phyloP scores from a whole-genome alignment of 2,888 invertebrate species.

The Sinelater perroti region DNA sequence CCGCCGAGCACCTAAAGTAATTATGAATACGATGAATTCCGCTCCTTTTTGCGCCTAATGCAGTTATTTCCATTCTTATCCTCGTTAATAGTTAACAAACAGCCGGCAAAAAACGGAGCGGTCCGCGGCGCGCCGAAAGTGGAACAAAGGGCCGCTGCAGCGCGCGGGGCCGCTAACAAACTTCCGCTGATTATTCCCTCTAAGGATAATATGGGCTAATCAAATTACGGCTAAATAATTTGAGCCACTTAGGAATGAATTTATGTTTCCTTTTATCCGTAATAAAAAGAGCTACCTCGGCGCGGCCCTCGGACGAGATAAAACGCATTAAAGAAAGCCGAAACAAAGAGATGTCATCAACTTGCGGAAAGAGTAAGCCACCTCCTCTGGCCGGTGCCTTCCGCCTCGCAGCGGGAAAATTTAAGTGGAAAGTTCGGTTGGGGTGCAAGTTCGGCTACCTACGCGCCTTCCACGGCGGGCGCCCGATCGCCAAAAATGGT shows the following conservation, averaged over 20 bases:
- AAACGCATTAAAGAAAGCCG: constrained; percentile 54
- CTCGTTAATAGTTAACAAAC: constrained; percentile 45
- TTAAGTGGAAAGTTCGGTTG: constrained; percentile 59
- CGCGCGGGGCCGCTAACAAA: constrained; percentile 37
- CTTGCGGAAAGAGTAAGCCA: constrained; percentile 51
- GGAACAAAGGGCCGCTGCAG: constrained; percentile 36
- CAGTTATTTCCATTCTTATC: constrained; percentile 50
- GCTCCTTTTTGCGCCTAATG: constrained; percentile 56
- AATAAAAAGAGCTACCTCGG: constrained; percentile 50
- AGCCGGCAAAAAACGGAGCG: constrained; percentile 31
- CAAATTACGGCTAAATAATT: constrained; percentile 53
- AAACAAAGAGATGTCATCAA: constrained; percentile 57
- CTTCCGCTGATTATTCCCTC: constrained; percentile 42
- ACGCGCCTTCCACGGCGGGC: background rate
- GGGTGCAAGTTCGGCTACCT: constrained; percentile 39
- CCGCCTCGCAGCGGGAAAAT: constrained; percentile 48
- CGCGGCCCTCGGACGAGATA: constrained; percentile 48
- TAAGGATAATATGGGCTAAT: constrained; percentile 46
- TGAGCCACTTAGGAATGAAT: constrained; percentile 52
- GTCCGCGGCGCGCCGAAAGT: constrained; percentile 24
- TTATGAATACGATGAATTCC: constrained; percentile 59
- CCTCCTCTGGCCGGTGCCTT: constrained; percentile 48
- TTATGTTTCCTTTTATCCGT: constrained; percentile 52
- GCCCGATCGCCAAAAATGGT: background rate
- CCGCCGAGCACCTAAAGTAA: constrained; percentile 57